Evolutionary conservation across 2,113 vertebrate species (phyloP).

Genomic region (Ariopsis seemanni): DNA sequence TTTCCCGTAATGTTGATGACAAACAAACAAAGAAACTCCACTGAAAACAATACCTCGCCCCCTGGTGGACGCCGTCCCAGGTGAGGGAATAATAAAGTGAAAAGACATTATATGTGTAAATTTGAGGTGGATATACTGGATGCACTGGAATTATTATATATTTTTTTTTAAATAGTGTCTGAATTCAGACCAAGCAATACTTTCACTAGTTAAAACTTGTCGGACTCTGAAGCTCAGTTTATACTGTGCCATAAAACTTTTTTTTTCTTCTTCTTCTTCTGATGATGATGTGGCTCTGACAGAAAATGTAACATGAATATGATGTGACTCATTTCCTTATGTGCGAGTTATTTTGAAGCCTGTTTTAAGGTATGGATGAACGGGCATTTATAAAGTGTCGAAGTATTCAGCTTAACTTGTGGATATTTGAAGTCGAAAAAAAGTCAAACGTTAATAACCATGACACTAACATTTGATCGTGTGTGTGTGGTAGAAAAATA

Average conservation of each 20-base stretch:
- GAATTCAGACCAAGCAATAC: not conserved
- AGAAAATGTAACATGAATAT: not conserved
- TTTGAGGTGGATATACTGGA: not conserved
- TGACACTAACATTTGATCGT: not conserved
- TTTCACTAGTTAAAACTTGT: not conserved
- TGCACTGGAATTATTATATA: too few relatives aligned
- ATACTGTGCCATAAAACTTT: not conserved
- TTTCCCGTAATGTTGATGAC: too few relatives aligned
- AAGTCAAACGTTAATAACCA: not conserved
- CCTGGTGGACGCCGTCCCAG: too few relatives aligned
- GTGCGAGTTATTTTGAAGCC: not conserved
- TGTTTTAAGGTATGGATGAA: not conserved
- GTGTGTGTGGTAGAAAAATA: constrained; percentile 74
- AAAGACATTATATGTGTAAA: not conserved
- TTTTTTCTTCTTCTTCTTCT: not conserved
- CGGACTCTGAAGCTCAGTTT: not conserved
- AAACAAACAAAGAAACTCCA: too few relatives aligned
- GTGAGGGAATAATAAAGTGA: too few relatives aligned
- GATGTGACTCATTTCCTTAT: not conserved
- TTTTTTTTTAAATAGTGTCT: too few relatives aligned
- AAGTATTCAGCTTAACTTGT: not conserved
- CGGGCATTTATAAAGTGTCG: not conserved
- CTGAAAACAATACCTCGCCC: too few relatives aligned
- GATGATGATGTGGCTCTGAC: not conserved
- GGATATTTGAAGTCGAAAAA: not conserved